phyloP scores from a whole-genome alignment of 2,113 vertebrate species.

The Cepphus grylle region DNA sequence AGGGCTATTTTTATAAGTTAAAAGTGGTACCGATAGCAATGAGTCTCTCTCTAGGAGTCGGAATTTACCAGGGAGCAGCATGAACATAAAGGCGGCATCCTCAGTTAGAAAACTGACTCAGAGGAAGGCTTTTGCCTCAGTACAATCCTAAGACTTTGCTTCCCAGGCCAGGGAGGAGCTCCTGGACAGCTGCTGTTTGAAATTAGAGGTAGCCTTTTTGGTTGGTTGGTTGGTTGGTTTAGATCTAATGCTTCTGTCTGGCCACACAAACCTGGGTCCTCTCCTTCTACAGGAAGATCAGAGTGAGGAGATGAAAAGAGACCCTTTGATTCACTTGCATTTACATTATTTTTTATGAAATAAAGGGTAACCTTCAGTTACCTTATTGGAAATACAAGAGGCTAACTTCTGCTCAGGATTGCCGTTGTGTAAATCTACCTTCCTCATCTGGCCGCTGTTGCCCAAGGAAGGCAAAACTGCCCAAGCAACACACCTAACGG shows the following conservation, averaged over 20 bases:
- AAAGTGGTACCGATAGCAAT: rapidly evolving
- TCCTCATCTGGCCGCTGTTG: not conserved
- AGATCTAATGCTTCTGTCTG: not conserved
- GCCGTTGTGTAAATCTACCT: not conserved
- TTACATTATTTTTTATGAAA: not conserved
- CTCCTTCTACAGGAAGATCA: not conserved
- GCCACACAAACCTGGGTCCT: not conserved
- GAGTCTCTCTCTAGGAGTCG: not conserved
- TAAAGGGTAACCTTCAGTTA: not conserved
- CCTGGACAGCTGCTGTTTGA: not conserved
- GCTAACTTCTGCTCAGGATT: not conserved
- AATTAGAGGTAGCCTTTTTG: not conserved
- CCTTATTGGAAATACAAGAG: not conserved
- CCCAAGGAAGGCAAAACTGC: not conserved
- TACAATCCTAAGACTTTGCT: rapidly evolving
- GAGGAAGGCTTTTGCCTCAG: not conserved
- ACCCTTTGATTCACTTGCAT: not conserved
- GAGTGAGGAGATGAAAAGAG: not conserved
- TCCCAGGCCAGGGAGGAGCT: not conserved
- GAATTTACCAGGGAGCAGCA: not conserved
- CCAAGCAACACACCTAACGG: not conserved
- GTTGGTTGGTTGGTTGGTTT: not conserved
- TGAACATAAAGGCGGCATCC: not conserved
- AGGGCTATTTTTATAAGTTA: not conserved
- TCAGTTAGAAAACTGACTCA: not conserved